Conservation (phyloP, 2,888 invertebrate species). For the Lamellibrachia satsuma region DNA sequence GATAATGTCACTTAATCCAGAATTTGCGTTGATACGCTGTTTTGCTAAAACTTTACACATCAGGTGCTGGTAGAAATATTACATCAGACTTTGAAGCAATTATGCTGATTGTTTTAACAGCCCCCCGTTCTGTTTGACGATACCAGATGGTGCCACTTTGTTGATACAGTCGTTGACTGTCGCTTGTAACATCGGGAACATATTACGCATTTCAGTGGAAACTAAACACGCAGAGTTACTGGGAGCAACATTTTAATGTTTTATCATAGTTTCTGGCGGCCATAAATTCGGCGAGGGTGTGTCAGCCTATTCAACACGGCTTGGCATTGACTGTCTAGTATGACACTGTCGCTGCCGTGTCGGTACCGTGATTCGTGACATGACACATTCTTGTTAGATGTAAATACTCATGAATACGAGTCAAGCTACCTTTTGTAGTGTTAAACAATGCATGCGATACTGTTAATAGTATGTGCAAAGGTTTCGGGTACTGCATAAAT, state of each 20-base stretch:
- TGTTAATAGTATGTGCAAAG: neutral
- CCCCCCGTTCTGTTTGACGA: neutral
- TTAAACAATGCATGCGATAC: neutral
- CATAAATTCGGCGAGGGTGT: neutral
- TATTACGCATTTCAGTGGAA: neutral
- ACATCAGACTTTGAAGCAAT: neutral
- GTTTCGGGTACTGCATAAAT: neutral
- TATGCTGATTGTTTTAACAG: slow-evolving; percentile 17
- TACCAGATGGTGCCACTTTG: neutral
- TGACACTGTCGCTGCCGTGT: neutral
- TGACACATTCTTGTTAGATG: neutral
- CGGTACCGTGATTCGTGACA: neutral
- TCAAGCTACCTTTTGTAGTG: neutral
- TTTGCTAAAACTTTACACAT: neutral
- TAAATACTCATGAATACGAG: neutral
- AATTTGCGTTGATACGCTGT: neutral
- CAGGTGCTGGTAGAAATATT: neutral
- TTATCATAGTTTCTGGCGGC: neutral
- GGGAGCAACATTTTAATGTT: neutral
- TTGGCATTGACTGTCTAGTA: neutral
- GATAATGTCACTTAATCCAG: slow-evolving; percentile 6
- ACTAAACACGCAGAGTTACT: neutral
- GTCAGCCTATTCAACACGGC: neutral
- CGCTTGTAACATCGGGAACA: neutral
- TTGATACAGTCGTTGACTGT: neutral